These are phyloP conservation scores for Scatophagus argus DNA, from an alignment of 2,113 vertebrate species.

Conservation along the genomic window DNA sequence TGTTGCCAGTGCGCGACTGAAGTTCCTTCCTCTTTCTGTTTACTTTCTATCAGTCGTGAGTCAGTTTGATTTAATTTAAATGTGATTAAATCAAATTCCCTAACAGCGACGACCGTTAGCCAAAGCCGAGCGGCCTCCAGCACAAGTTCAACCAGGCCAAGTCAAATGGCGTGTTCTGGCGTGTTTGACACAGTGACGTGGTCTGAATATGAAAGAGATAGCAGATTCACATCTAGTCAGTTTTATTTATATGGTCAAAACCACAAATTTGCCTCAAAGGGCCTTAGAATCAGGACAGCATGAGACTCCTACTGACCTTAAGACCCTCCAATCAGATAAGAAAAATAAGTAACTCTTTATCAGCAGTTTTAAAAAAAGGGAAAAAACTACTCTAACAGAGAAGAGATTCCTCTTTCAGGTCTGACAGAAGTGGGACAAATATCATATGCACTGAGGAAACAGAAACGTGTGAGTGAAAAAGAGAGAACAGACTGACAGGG, in stretches of 20 bases:
- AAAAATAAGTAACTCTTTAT: too few species aligned
- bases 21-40: background rate
- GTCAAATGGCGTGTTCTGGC: background rate
- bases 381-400: background rate
- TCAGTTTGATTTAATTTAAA: background rate
- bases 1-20: background rate
- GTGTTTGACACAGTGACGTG: background rate
- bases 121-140: background rate
- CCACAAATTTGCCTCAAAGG: too few species aligned
- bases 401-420: background rate
- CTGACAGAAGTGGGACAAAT: background rate
- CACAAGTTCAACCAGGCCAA: background rate
- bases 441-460: background rate
- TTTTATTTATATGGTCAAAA: too few species aligned
- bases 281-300: background rate
- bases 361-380: too few species aligned
- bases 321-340: background rate
- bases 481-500: background rate
- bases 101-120: background rate
- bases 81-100: slow-evolving; percentile 17
- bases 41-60: background rate
- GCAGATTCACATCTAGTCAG: too few species aligned
- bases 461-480: background rate
- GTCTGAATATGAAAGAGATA: background rate
- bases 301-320: background rate